Conservation (phyloP, 2,797 vertebrate genomes). For the Enteromius mattozi region DNA sequence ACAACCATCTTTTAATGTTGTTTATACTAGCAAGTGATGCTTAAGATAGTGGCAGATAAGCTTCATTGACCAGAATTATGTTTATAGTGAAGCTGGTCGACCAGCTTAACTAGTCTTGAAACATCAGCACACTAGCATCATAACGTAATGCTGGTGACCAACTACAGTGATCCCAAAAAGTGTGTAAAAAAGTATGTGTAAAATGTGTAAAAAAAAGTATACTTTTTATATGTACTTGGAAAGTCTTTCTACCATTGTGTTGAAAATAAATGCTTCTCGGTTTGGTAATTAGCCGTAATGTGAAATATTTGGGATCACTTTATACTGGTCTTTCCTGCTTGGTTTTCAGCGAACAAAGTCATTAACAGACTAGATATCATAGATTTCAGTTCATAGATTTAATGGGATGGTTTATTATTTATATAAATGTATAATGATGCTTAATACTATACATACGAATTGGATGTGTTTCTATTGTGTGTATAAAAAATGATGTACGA, state of each 20-base stretch:
- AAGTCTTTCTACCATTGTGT: too few relatives aligned
- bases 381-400: neutral
- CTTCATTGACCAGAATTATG: neutral
- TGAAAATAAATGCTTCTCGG: neutral
- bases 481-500: slow-evolving; percentile 53
- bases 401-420: neutral
- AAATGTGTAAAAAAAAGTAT: too few relatives aligned
- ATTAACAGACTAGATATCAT: neutral
- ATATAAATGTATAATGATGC: neutral
- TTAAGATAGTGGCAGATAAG: neutral
- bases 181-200: too few relatives aligned
- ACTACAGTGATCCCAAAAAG: neutral
- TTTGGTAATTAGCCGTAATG: neutral
- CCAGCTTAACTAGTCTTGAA: neutral
- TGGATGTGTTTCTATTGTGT: slow-evolving; percentile 15
- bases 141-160: neutral
- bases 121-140: neutral
- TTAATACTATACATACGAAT: slow-evolving; percentile 1
- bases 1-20: neutral
- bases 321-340: neutral
- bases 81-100: neutral
- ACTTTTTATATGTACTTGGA: neutral
- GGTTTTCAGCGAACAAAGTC: slow-evolving; percentile 6
- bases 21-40: neutral
- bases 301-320: neutral